phyloP scores from a whole-genome alignment of 2,797 vertebrate species.

The Nannoperca obscura region DNA sequence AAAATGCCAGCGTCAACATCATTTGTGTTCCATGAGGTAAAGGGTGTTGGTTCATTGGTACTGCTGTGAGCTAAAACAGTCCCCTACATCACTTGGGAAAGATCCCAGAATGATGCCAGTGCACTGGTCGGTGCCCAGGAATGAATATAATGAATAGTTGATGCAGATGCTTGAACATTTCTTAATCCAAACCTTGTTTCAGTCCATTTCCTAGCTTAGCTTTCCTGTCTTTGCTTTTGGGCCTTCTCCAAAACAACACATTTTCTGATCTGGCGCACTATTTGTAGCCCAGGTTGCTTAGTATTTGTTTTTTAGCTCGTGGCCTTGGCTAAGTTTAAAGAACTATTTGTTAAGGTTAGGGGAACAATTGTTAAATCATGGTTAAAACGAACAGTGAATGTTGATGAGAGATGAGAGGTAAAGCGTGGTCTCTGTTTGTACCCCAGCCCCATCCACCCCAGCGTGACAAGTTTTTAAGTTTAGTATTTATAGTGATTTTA shows the following conservation, averaged over 20 bases:
- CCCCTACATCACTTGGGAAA: conserved; percentile 39
- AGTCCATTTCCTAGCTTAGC: neutral
- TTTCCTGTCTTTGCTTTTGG: neutral
- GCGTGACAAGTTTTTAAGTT: too few species aligned
- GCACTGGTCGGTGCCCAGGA: neutral
- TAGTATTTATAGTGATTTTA: too few species aligned
- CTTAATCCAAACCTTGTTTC: neutral
- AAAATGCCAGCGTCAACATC: conserved; percentile 8
- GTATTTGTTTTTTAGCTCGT: neutral
- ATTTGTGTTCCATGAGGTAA: conserved; percentile 28
- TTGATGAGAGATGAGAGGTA: neutral
- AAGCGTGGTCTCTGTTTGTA: too few species aligned
- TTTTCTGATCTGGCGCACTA: neutral
- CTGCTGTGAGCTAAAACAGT: conserved; percentile 14
- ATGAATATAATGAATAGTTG: conserved; percentile 19
- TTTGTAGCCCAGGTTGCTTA: neutral
- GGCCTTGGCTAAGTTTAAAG: neutral
- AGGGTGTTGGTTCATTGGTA: conserved; percentile 53
- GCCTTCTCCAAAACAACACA: neutral
- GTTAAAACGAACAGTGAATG: neutral
- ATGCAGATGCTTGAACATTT: conserved; percentile 20
- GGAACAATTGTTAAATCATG: neutral
- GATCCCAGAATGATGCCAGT: conserved; percentile 28
- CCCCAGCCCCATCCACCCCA: too few species aligned
- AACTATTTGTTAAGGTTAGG: neutral